Evolutionary conservation across 1,140 invertebrate species (phyloP), one percentile per base, ranked within the genome.

Genomic region (Delia radicum): DNA sequence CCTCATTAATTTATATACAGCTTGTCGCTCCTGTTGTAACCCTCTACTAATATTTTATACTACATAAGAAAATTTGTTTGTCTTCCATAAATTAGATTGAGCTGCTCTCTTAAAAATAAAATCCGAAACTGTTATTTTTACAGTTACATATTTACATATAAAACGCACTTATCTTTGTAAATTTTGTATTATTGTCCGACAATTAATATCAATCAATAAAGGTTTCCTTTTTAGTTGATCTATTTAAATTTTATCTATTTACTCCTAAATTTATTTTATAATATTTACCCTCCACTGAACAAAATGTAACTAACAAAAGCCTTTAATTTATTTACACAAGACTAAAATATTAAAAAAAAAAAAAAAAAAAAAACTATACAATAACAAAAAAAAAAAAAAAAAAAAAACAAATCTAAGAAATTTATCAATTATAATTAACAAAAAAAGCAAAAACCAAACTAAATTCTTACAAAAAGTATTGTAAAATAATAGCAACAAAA

Each of bases 281-380:
- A 74, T 63, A 74, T 37, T 28, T 33, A 74, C 73, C 73, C 73
- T 74, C 73, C 73, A 63, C 29, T 37, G 21, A 28, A 67, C 13
- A 67, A 67, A 67, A 67, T 29, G 18, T 29, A 74, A 74, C 73
- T 74, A 74, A 55, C 73, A 74, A 74, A 74, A 74, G 73, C 73
- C 73, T 74, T 74, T 74, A 61, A 55, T 74, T 74, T 74, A 63
- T 62, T 63, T 63, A 74, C 61, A 74, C 55, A 74, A 61, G 61
- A 63, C 73, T 63, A 62, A 62, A 74, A 62, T 62, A 73, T 73
- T 55, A 55, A 55, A 28, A 73, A 42, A 13, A 62, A n/a, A n/a
- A n/a, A n/a, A n/a, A n/a, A n/a, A n/a, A n/a, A n/a, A n/a, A 27
- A 63, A 67, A 29, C 67, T 37, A 65, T 26, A 37, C 33, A 74